These are phyloP conservation scores for Cyprinodon brontotheroides DNA, from an alignment of 2,113 vertebrate genomes.

Conservation along the genomic window DNA sequence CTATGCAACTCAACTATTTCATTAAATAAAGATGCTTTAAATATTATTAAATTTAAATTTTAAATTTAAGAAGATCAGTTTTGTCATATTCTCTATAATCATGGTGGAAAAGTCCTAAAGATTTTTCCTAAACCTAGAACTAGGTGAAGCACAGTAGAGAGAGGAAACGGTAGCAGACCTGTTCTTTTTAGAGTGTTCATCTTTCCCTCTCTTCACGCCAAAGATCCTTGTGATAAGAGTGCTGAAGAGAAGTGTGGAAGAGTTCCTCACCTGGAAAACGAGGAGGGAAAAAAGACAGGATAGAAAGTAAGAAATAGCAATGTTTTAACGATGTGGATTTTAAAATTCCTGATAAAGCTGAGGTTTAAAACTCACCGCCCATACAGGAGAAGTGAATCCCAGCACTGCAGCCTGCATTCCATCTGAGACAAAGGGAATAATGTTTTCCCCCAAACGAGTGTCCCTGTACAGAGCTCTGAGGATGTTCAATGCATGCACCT, in stretches of 20 bases:
- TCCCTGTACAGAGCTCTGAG: slow-evolving; percentile 93
- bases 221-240: slow-evolving; percentile 96
- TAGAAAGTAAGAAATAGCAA: too few relatives aligned
- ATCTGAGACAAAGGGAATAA: slow-evolving; percentile 91
- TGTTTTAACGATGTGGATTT: neutral
- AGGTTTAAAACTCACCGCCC: slow-evolving; percentile 88
- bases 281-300: neutral
- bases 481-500: slow-evolving; percentile 98
- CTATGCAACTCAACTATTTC: neutral
- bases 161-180: slow-evolving; percentile 78
- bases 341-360: neutral
- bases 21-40: neutral
- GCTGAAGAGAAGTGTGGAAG: slow-evolving; percentile 96
- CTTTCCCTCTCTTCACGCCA: slow-evolving; percentile 94
- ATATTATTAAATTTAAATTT: too few relatives aligned
- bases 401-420: slow-evolving; percentile 90
- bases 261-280: slow-evolving; percentile 92
- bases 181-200: slow-evolving; percentile 95
- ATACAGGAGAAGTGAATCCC: slow-evolving; percentile 92
- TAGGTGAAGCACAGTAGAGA: neutral
- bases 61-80: neutral
- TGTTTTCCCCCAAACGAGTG: slow-evolving; percentile 91
- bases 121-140: neutral
- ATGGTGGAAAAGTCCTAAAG: neutral
- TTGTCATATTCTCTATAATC: neutral